Base-by-base conservation (phyloP, 2,797 vertebrate genomes). In the Anolis apletophallus region DNA sequence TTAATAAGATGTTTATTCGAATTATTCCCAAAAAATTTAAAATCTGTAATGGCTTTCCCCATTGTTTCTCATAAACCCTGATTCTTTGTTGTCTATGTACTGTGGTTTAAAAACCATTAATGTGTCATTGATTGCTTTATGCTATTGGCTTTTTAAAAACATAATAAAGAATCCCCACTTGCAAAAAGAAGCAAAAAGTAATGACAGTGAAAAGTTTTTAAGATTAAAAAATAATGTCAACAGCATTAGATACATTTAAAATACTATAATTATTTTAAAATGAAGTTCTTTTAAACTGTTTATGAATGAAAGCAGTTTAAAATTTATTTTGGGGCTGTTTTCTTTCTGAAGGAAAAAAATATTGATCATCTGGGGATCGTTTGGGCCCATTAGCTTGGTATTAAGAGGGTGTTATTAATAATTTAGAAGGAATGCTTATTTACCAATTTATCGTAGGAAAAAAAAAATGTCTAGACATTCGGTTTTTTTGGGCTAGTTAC, bases 111-210 rank as follows among this genome's bases (percentile, higher is more conserved):
- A 50, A 88, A 83, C 90, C 52, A 91, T 68, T 87, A n/a, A 85
- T 80, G 61, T 10, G 81, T 32, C 82, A 87, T 91, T 92, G 89
- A 78, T 11, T 83, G 32, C 67, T 83, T 85, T 89, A 55, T 80
- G 80, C 75, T 87, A 64, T 59, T 80, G 84, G 86, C 21, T 72
- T 26, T 11, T 85, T 90, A 89, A 84, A 91, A 89, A 89, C 83
- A 89, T 36, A 89, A 84, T 83, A 40, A 75, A 91, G 5, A 34
- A 80, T 80, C 10, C 84, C 88, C 83, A 88, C 59, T 23, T 88
- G 75, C 36, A 86, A 68, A 55, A 68, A 87, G 75, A 92, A 90
- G 84, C 85, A 85, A 78, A 83, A 79, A 23, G 55, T 55, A 40
- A 36, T 50, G 85, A 87, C 84, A 87, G 59, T 84, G 81, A 79